These are phyloP conservation scores for Lateolabrax maculatus DNA, from an alignment of 2,797 vertebrate species.

Conservation along the genomic window DNA sequence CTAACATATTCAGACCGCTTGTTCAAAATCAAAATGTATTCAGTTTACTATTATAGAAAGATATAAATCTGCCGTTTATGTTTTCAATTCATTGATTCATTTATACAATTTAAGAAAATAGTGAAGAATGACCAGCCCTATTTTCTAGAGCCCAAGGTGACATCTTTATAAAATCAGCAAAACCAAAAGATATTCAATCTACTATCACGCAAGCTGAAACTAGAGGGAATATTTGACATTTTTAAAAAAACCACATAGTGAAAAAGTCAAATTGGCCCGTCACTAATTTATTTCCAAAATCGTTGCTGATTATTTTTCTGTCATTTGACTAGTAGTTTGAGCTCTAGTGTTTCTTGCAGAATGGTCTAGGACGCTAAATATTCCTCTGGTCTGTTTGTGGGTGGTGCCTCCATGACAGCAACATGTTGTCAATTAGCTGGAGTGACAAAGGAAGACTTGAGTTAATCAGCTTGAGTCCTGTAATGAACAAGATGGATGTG, in stretches of 20 bases:
- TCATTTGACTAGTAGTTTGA: background rate
- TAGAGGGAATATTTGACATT: background rate
- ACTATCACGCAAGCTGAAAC: background rate
- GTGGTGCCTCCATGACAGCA: background rate
- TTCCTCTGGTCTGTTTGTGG: background rate
- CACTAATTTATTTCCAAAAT: background rate
- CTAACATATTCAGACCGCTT: background rate
- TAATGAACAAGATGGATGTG: background rate
- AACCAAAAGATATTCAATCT: background rate
- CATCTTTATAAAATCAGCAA: background rate
- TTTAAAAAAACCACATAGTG: too few species aligned
- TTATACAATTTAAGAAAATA: background rate
- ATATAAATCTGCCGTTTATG: background rate
- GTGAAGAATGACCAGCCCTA: background rate
- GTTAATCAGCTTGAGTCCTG: conserved; percentile 7
- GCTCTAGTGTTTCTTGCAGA: background rate
- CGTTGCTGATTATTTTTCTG: background rate
- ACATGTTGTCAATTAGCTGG: conserved; percentile 7
- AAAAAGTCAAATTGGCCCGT: too few species aligned
- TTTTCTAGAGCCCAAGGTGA: background rate
- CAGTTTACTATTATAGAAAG: background rate
- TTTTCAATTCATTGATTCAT: background rate
- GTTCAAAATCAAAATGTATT: background rate
- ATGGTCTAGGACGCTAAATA: background rate
- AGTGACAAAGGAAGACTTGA: background rate